Percentiles rank a stretch among this genome's conserved stretches.
These are phyloP conservation scores for Drosophila birchii DNA, from an alignment of 2,888 invertebrate genomes.

Conservation along the genomic window DNA sequence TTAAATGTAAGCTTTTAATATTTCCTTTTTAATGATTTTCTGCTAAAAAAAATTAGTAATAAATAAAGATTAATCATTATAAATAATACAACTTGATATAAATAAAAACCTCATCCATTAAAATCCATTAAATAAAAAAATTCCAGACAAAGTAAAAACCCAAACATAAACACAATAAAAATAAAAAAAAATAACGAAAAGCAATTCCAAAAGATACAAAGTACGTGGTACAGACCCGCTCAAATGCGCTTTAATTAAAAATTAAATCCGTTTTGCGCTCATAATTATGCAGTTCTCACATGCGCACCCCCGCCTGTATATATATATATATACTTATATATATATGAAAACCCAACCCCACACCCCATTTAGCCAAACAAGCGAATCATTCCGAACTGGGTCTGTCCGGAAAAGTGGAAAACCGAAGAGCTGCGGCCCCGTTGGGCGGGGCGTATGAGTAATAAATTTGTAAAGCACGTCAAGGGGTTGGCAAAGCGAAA, in stretches of 20 bases:
- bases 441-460: constrained; percentile 61
- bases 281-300: constrained; percentile 74
- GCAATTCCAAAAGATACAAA: constrained; percentile 15
- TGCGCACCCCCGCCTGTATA: constrained; percentile 32
- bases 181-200: constrained; percentile 16
- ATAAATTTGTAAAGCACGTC: constrained; percentile 55
- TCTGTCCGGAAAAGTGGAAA: constrained; percentile 43
- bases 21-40: neutral
- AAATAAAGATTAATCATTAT: neutral
- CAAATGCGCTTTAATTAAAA: constrained; percentile 74
- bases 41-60: neutral
- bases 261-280: constrained; percentile 66
- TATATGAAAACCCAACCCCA: neutral
- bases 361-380: constrained; percentile 1
- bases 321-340: neutral
- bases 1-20: no score
- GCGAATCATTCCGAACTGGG: constrained; percentile 46
- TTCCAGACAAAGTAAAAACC: constrained; percentile 9
- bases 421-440: constrained; percentile 36
- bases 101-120: neutral
- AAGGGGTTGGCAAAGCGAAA: constrained; percentile 55
- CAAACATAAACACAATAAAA: constrained; percentile 20
- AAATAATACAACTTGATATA: neutral
- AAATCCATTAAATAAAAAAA: neutral
- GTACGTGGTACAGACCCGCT: constrained; percentile 34